Conservation (phyloP, 2,113 vertebrate species). For the Egretta garzetta region DNA sequence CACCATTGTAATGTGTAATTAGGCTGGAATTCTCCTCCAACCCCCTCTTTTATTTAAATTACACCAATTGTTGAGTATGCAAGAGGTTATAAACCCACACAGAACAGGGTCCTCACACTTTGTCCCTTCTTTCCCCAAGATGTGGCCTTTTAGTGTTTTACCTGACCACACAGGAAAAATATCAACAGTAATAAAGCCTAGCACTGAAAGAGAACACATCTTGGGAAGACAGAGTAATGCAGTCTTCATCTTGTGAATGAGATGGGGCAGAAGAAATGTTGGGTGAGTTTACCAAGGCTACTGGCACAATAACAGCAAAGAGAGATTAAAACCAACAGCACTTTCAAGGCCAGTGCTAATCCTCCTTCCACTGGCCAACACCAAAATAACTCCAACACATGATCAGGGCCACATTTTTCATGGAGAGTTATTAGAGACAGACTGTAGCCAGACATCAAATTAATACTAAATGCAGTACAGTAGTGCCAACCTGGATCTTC, state of each 20-base stretch:
- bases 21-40: constrained; percentile 51
- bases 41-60: constrained; percentile 7
- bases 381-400: not conserved
- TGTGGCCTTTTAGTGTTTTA: not conserved
- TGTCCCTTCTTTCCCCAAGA: not conserved
- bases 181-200: not conserved
- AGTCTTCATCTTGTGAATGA: not conserved
- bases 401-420: not conserved
- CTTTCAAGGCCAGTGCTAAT: not conserved
- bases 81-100: not conserved
- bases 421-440: not conserved
- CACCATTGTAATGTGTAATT: constrained; percentile 56
- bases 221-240: not conserved
- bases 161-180: not conserved
- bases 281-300: not conserved
- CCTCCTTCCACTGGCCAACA: not conserved
- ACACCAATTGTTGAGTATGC: not conserved
- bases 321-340: not conserved
- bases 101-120: not conserved
- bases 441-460: not conserved
- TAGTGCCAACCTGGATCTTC: not conserved
- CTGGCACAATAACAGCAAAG: not conserved
- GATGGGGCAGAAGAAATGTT: not conserved
- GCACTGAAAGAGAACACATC: not conserved
- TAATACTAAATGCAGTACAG: not conserved